These are phyloP conservation scores for Maylandia zebra DNA, from an alignment of 2,113 vertebrate genomes.

Conservation along the genomic window DNA sequence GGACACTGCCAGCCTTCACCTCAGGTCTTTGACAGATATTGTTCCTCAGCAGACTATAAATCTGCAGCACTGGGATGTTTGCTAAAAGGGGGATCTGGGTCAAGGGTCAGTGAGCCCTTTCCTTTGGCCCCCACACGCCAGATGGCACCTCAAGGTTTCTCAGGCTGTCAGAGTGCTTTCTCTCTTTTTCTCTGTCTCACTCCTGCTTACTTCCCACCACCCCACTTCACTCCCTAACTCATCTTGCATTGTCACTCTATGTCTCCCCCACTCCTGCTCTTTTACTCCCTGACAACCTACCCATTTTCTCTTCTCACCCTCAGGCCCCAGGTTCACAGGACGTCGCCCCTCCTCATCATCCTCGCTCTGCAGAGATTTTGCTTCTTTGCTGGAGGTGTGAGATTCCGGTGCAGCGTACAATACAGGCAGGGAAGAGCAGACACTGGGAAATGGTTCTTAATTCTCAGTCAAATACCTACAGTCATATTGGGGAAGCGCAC, in stretches of 20 bases:
- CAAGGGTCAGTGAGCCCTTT: conserved; percentile 69
- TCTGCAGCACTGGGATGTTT: conserved; percentile 67
- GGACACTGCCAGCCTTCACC: conserved; percentile 11
- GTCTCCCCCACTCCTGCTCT: conserved; percentile 6
- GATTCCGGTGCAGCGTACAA: conserved; percentile 34
- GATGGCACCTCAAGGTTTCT: conserved; percentile 76
- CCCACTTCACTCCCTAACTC: conserved; percentile 12
- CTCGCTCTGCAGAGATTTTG: conserved; percentile 42
- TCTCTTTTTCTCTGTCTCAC: not conserved
- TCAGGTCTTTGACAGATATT: conserved; percentile 61
- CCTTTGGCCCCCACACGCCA: conserved; percentile 68
- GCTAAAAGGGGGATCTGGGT: conserved; percentile 72
- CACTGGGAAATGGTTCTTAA: conserved; percentile 21
- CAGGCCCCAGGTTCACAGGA: conserved; percentile 11
- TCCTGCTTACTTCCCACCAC: conserved; percentile 1
- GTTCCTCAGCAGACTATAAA: conserved; percentile 71
- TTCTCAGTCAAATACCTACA: conserved; percentile 36
- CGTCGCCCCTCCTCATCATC: conserved; percentile 14
- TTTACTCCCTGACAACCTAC: conserved; percentile 20
- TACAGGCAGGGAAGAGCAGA: conserved; percentile 57
- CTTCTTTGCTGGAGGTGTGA: conserved; percentile 45
- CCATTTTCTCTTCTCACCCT: conserved; percentile 22
- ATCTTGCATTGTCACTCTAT: conserved; percentile 1
- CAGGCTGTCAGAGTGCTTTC: conserved; percentile 66
- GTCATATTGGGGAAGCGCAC: conserved; percentile 33